phyloP scores from a whole-genome alignment of 2,888 invertebrate species.

The Zhuqinia jingwanae region DNA sequence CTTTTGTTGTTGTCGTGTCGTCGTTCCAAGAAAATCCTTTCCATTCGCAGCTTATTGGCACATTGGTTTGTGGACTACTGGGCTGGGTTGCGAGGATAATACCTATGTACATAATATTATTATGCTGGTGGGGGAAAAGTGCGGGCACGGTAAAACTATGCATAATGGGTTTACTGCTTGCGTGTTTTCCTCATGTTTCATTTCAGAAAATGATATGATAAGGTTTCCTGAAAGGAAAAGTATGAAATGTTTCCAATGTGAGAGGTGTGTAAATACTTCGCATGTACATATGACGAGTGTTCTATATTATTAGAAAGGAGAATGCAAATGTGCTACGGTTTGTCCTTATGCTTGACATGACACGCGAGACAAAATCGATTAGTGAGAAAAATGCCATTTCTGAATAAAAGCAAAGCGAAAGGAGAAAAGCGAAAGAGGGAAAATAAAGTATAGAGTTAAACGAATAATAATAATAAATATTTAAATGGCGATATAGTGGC shows the following conservation, averaged over 20 bases:
- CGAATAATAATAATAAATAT: conserved; percentile 12
- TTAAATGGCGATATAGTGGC: no score
- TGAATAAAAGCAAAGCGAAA: background rate
- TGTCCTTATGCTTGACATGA: conserved; percentile 29
- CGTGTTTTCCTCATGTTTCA: background rate
- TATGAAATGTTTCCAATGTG: background rate
- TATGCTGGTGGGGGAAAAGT: conserved; percentile 14
- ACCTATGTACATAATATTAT: no score
- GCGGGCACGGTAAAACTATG: background rate
- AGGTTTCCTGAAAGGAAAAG: conserved; percentile 62
- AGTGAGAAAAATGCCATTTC: conserved; percentile 5
- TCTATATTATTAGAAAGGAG: background rate
- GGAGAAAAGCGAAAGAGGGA: background rate
- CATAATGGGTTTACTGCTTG: background rate
- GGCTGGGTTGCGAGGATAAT: no score
- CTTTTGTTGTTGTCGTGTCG: background rate
- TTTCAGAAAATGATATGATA: conserved; percentile 8
- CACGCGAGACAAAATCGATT: conserved; percentile 58
- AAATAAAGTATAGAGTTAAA: background rate
- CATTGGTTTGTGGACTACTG: no score
- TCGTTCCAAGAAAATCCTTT: background rate
- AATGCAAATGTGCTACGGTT: background rate
- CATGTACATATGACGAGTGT: background rate
- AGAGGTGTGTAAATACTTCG: no score
- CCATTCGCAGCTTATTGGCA: background rate